Conservation (phyloP, 2,888 invertebrate species). For the Drosophila neoperkinsi region DNA sequence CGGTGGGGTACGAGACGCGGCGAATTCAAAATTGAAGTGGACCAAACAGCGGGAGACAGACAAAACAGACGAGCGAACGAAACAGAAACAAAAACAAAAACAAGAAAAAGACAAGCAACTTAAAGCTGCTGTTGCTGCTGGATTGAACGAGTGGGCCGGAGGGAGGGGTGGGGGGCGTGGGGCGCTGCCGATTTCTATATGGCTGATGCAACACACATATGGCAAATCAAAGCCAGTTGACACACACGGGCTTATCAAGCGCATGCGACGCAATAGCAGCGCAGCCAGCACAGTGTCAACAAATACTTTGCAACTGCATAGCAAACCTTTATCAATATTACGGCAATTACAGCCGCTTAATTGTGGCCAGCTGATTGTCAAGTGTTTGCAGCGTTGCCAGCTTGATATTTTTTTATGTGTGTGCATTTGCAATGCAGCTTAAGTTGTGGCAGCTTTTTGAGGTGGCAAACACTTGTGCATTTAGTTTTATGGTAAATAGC, state of each 20-base stretch:
- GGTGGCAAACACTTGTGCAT: background rate
- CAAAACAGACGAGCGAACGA: conserved; percentile 29
- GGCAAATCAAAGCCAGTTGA: conserved; percentile 75
- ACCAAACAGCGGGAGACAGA: conserved; percentile 60
- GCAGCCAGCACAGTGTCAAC: conserved; percentile 52
- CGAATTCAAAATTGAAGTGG: conserved; percentile 74
- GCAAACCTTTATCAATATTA: conserved; percentile 18
- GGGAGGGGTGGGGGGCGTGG: conserved; percentile 54
- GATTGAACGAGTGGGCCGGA: conserved; percentile 22
- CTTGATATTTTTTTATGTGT: conserved; percentile 5
- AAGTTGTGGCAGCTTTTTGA: background rate
- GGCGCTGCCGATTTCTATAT: conserved; percentile 71
- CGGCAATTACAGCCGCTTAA: background rate
- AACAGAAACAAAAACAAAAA: conserved; percentile 49
- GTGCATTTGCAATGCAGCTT: background rate
- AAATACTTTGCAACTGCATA: conserved; percentile 27
- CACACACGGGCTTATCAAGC: conserved; percentile 63
- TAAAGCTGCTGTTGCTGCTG: conserved; percentile 54
- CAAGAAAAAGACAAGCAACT: conserved; percentile 57
- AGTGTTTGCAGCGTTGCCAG: conserved; percentile 8
- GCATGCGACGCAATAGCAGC: conserved; percentile 71
- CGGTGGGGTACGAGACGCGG: conserved; percentile 40
- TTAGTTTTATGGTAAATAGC: background rate
- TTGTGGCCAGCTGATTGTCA: background rate
- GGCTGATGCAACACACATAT: conserved; percentile 75